Evolutionary conservation across 2,888 invertebrate species (phyloP), one percentile per base, ranked within the genome.

Genomic region (Eudemis profundana): DNA sequence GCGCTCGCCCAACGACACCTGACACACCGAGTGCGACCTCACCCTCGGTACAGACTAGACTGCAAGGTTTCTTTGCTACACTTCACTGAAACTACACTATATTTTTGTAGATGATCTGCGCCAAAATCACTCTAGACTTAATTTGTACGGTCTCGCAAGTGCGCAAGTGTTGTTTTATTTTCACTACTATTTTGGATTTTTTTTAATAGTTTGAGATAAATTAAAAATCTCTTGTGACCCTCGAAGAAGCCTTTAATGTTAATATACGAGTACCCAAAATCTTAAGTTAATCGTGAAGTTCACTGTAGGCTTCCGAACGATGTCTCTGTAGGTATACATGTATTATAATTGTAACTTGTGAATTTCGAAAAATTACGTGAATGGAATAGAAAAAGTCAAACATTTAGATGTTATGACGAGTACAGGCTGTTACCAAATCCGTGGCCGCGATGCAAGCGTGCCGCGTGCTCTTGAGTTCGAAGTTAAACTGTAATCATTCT

Each of bases 1-100:
- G 67, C 87, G 89, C 40, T 89, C 90, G 42, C 91, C 90, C 36
- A 79, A 78, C 75, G 90, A 90, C 77, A 85, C 90, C 70, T 90
- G 89, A 90, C 47, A 10, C 54, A 17, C 5, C 14, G 40, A 15
- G 5, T 14, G 2, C 7, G 42, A 23, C 40, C 36, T 12, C 17
- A 23, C 53, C n/a, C 17, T 10, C 2, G 51, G 29, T 33, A 29
- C 29, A 27, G 40, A 29, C 27, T 15, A 29, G 14, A 49, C 40
- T 49, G 40, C 47, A 21, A 29, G 40, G 15, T 12, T 29, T n/a
- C 7, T 33, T 21, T 17, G 29, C 14, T 29, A 19, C 10, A 29
- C 42, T 19, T 40, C 54, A 15, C 38, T 27, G 14, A 23, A 15
- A 3, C 14, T 21, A 15, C 44, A 33, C 23, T 50, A 12, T 44